A percentile compares a stretch with the other conserved stretches of the same genome.
These are phyloP conservation scores for Stegastes partitus DNA, from an alignment of 2,113 vertebrate genomes.

Conservation along the genomic window DNA sequence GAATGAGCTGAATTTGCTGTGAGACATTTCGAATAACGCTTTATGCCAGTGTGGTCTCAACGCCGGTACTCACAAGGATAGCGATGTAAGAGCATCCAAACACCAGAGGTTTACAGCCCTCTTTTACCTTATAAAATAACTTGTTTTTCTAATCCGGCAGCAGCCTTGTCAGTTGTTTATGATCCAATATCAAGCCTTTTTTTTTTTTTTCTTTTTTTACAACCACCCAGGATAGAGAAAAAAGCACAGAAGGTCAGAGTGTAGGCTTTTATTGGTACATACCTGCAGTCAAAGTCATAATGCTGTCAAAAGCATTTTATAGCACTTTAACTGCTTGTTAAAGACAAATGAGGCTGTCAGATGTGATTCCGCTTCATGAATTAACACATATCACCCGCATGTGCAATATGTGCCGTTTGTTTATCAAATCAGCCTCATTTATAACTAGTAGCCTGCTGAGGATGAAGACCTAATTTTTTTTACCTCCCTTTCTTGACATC, in stretches of 20 bases:
- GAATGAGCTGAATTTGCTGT: background rate
- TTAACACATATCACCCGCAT: constrained; percentile 14
- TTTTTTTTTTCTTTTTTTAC: constrained; percentile 71
- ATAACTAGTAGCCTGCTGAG: constrained; percentile 86
- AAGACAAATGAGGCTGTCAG: constrained; percentile 39
- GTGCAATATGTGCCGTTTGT: background rate
- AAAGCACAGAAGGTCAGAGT: constrained; percentile 61
- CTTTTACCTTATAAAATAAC: constrained; percentile 55
- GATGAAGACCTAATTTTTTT: constrained; percentile 76
- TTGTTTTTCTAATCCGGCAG: constrained; percentile 57
- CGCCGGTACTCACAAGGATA: constrained; percentile 13
- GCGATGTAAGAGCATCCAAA: constrained; percentile 4
- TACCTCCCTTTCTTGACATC: constrained; percentile 86
- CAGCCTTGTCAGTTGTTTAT: constrained; percentile 73
- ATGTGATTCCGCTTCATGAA: constrained; percentile 21
- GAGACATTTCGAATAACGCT: background rate
- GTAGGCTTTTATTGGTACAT: constrained; percentile 67
- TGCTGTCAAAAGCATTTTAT: constrained; percentile 62
- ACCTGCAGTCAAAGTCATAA: constrained; percentile 51
- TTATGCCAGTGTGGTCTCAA: background rate
- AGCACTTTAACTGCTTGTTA: constrained; percentile 51
- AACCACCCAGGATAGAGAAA: constrained; percentile 13
- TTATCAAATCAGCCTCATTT: constrained; percentile 88
- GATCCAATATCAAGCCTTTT: constrained; percentile 70
- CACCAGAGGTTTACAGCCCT: constrained; percentile 52